A percentile compares a stretch with the other conserved stretches of the same genome.
Evolutionary conservation across 1,140 invertebrate genomes (phyloP).

Genomic region (Drosophila erecta): DNA sequence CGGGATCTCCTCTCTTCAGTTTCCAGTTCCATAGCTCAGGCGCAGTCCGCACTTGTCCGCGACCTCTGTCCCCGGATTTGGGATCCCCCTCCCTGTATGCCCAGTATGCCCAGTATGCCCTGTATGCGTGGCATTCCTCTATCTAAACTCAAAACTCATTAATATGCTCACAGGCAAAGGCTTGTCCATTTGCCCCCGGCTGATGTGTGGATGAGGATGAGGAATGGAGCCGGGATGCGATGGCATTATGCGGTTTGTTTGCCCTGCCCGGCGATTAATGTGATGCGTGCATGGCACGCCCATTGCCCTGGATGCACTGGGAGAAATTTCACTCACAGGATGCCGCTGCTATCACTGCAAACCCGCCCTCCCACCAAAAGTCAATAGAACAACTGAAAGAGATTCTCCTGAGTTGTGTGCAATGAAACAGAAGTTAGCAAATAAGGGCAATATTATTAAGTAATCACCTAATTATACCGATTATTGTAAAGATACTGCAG

Average conservation of each 20-base stretch:
- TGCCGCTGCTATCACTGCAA: neutral
- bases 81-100: neutral
- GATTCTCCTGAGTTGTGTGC: too few relatives aligned
- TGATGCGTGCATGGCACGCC: conserved; percentile 54
- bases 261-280: conserved; percentile 66
- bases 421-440: too few relatives aligned
- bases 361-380: neutral
- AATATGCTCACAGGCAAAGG: conserved; percentile 65
- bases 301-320: conserved; percentile 7
- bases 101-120: conserved; percentile 2
- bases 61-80: conserved; percentile 27
- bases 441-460: too few relatives aligned
- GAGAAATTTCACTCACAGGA: neutral
- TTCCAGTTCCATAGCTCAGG: conserved; percentile 28
- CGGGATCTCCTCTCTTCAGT: conserved; percentile 11
- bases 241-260: conserved; percentile 53
- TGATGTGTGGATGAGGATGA: conserved; percentile 43
- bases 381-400: too few relatives aligned
- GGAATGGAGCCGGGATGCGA: conserved; percentile 26
- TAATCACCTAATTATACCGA: too few relatives aligned
- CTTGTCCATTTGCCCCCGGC: conserved; percentile 16
- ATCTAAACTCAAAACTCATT: conserved; percentile 72
- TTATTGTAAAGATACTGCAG: neutral
- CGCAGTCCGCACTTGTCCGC: conserved; percentile 44
- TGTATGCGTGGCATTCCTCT: conserved; percentile 64